Conservation (phyloP, 2,888 invertebrate species). For the Erannis defoliaria region DNA sequence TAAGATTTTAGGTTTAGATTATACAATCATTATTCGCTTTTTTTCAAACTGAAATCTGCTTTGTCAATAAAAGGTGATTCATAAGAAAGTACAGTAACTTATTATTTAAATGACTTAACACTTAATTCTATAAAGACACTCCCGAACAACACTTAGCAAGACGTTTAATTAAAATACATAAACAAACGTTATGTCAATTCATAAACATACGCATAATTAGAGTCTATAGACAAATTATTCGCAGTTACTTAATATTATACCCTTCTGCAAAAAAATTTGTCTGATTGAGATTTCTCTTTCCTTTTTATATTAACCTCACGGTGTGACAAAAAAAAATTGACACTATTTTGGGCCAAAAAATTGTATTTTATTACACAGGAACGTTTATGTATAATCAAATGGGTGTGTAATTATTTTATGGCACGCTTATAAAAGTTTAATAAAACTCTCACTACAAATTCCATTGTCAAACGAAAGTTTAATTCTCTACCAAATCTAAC, state of each 20-base stretch:
- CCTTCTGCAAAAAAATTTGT: background rate
- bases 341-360: constrained; percentile 22
- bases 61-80: no score
- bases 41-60: no score
- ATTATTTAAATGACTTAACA: constrained; percentile 4
- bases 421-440: constrained; percentile 26
- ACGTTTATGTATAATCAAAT: constrained; percentile 42
- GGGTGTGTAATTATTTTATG: constrained; percentile 34
- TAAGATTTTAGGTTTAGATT: no score
- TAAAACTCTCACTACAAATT: constrained; percentile 38
- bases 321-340: constrained; percentile 5
- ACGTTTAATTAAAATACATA: constrained; percentile 6
- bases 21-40: no score
- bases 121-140: background rate
- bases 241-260: background rate
- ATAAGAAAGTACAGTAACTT: constrained; percentile 1
- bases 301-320: background rate
- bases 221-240: background rate
- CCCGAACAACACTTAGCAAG: background rate
- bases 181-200: constrained; percentile 7
- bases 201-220: constrained; percentile 3
- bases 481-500: constrained; percentile 4
- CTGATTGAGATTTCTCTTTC: background rate
- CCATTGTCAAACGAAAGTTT: constrained; percentile 42
- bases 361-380: constrained; percentile 36